Conservation (phyloP, 1,140 invertebrate species). For the Bombus waltoni region DNA sequence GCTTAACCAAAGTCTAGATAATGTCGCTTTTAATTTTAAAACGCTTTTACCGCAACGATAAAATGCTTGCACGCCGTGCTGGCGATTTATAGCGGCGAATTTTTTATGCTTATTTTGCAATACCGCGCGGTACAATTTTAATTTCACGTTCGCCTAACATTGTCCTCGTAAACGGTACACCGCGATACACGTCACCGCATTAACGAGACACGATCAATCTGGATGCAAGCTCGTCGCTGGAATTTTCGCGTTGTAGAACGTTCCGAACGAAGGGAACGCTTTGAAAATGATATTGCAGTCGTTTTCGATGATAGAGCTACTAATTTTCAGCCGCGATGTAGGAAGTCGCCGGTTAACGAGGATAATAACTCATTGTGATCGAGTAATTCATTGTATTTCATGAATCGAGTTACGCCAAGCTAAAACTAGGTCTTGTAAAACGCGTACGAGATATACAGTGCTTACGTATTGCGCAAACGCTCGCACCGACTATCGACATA, state of each 20-base stretch:
- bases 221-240: background rate
- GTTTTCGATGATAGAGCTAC: background rate
- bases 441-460: no score
- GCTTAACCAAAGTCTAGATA: conserved; percentile 49
- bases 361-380: background rate
- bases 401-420: background rate
- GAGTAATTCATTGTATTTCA: conserved; percentile 15
- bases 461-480: no score
- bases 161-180: background rate
- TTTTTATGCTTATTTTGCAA: conserved; percentile 27
- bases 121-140: conserved; percentile 9
- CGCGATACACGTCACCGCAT: background rate
- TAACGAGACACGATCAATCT: conserved; percentile 10
- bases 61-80: conserved; percentile 24
- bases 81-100: conserved; percentile 28
- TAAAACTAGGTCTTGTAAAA: no score
- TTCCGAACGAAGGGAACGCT: background rate
- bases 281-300: background rate
- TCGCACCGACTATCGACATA: no score
- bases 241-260: background rate
- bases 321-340: background rate
- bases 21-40: conserved; percentile 64
- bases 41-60: conserved; percentile 42
- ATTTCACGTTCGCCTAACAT: conserved; percentile 17
- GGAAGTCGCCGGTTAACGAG: background rate